Evolutionary conservation across 2,888 invertebrate genomes (phyloP), one percentile per base, ranked within the genome.

Genomic region (Zaprionus bogoriensis): DNA sequence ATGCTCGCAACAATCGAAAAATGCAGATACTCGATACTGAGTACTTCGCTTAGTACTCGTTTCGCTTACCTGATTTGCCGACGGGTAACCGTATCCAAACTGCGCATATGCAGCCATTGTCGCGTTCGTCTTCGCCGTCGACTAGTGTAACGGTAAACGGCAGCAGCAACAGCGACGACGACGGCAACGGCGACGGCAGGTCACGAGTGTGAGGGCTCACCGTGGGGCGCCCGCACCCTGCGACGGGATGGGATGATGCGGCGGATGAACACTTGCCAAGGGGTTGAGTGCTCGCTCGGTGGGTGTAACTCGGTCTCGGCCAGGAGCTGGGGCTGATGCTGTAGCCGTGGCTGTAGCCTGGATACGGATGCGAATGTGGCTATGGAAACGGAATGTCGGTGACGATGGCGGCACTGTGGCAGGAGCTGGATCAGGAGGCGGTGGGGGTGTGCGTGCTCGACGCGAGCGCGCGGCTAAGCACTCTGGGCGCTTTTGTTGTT

Each of bases 31-130:
- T 27, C 27, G 9, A 27, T 10, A 12, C 12, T 30, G n/a, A n/a
- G n/a, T n/a, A 7, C 7, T 48, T 27, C 7, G 2, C 23, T 2
- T 19, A 19, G 19, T 4, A 5, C n/a, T 39, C 4, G n/a, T n/a
- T 39, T 22, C 28, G 38, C 32, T 93, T 92, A 97, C 97, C 96
- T 97, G 97, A 90, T 96, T 95, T 91, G 96, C 96, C 94, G 97
- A 94, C 93, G 96, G 96, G 93, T 97, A 97, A 90, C 96, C 86
- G 92, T 97, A 97, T 93, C 97, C 96, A 93, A 97, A 97, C 93
- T 97, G 97, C 91, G 97, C 95, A 93, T 97, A 97, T 91, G 96
- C 96, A 92, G 97, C 91, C 91, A 91, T 91, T 73, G 81, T 71
- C 50, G 53, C 58, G 61, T 46, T 45, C 58, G 52, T 51, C 54